These are phyloP conservation scores for Eremobia ochroleuca DNA, from an alignment of 2,888 invertebrate genomes.

Conservation along the genomic window DNA sequence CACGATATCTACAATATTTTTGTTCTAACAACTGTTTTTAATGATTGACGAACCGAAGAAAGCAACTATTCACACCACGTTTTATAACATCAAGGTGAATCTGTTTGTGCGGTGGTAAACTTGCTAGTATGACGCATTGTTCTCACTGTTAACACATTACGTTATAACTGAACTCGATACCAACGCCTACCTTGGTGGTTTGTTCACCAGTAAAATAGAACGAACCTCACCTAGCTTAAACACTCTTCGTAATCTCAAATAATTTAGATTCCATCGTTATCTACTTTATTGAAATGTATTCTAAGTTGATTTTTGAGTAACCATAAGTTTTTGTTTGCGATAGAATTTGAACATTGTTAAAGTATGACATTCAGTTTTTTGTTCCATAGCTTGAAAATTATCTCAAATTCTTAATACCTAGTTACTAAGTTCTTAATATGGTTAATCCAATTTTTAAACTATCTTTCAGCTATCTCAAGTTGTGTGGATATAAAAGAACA, in stretches of 20 bases:
- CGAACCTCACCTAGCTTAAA: not conserved
- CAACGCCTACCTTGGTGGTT: slow-evolving; percentile 24
- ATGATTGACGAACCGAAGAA: slow-evolving; percentile 22
- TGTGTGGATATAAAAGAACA: slow-evolving; percentile 63
- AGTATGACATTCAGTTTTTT: too few relatives aligned
- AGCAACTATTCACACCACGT: slow-evolving; percentile 15
- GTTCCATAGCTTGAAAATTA: too few relatives aligned
- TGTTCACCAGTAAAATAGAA: slow-evolving; percentile 5
- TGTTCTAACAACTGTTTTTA: slow-evolving; percentile 13
- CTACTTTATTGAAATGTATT: too few relatives aligned
- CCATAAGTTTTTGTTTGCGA: too few relatives aligned
- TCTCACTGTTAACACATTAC: slow-evolving; percentile 40
- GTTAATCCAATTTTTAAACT: slow-evolving; percentile 17
- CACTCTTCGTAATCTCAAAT: too few relatives aligned
- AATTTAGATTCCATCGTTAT: too few relatives aligned
- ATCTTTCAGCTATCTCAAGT: slow-evolving; percentile 41
- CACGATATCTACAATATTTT: slow-evolving; percentile 1
- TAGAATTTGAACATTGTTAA: too few relatives aligned
- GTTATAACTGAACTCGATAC: slow-evolving; percentile 43
- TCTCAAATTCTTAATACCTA: not conserved
- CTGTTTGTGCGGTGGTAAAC: slow-evolving; percentile 22
- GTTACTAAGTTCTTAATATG: slow-evolving; percentile 35
- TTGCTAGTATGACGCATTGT: slow-evolving; percentile 48
- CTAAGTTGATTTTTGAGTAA: too few relatives aligned
- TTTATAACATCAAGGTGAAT: slow-evolving; percentile 40